Evolutionary conservation across 92 coral and sea anemone genomes (phyloP), one percentile per base, ranked within the genome.

Genomic region (Pocillopora meandrina): DNA sequence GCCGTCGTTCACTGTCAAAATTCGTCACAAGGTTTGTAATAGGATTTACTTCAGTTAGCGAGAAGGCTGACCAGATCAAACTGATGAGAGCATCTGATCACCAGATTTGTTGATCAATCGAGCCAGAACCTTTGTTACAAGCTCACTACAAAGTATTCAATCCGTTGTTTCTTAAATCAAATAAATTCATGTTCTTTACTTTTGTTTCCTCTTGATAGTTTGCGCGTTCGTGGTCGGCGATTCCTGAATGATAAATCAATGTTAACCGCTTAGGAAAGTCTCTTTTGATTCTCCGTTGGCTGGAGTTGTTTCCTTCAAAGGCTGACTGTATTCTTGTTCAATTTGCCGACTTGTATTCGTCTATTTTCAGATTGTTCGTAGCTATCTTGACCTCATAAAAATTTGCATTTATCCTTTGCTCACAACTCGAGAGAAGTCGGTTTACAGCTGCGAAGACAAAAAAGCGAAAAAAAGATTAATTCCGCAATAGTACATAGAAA

Each of bases 341-440:
- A 60, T 82, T 47, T 23, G 78, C 72, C 86, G 26, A 1, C 23
- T 7, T 18, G 33, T 18, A 15, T 18, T 61, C 10, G 26, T 47
- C 23, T 61, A 20, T 16, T 36, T 26, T 63, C 63, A 5, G 34
- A 36, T 74, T 64, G 60, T 83, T 73, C 80, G 55, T 61, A 70
- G 62, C 64, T 56, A 82, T 82, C 71, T 73, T 60, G 80, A 73
- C 74, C 86, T 49, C 55, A 3, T 52, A 56, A 64, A 73, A 73
- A 83, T 83, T 83, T 83, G 80, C 86, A 83, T 83, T 55, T 83
- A 31, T 21, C 65, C 78, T 12, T 34, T 71, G 55, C 36, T 34
- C 77, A 34, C 49, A 47, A 62, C 72, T 61, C 64, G 74, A 61
- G 60, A 49, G 74, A 12, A 15, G 56, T 74, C 61, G 6, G 52